phyloP scores from a whole-genome alignment of 64 coral and sea anemone genomes.

The Trachythela sp. region DNA sequence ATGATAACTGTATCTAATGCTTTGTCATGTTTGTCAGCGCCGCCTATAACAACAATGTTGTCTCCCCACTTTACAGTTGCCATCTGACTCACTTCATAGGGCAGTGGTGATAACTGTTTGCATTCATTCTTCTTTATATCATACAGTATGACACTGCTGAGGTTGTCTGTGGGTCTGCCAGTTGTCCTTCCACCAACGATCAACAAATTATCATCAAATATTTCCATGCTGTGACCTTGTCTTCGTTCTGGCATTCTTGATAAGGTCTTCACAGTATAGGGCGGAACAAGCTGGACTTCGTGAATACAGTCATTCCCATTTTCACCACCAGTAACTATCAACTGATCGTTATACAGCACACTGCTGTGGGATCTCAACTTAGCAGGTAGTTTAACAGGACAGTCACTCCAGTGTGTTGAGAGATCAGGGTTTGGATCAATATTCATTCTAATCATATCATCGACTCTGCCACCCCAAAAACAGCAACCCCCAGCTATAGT shows the following conservation, averaged over 20 bases:
- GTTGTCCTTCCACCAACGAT: background rate
- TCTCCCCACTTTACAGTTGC: background rate
- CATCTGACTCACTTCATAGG: background rate
- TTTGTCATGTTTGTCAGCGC: background rate
- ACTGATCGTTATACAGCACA: background rate
- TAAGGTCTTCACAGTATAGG: background rate
- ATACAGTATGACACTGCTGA: background rate
- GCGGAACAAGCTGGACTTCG: background rate
- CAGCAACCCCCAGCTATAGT: background rate
- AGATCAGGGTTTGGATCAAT: background rate
- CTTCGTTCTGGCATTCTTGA: background rate
- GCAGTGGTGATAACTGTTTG: background rate
- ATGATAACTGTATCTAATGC: no score
- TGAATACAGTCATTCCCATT: background rate
- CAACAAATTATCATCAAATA: background rate
- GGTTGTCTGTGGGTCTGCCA: background rate
- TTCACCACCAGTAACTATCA: background rate
- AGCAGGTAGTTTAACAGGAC: background rate
- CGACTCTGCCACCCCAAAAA: background rate
- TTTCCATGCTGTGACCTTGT: background rate
- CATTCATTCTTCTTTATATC: background rate
- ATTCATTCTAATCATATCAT: background rate
- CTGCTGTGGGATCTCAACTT: background rate
- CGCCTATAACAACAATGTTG: constrained; percentile 4
- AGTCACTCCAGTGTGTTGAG: background rate